Evolutionary conservation across 2,797 vertebrate genomes (phyloP).

Genomic region (Arnoldichthys spilopterus): DNA sequence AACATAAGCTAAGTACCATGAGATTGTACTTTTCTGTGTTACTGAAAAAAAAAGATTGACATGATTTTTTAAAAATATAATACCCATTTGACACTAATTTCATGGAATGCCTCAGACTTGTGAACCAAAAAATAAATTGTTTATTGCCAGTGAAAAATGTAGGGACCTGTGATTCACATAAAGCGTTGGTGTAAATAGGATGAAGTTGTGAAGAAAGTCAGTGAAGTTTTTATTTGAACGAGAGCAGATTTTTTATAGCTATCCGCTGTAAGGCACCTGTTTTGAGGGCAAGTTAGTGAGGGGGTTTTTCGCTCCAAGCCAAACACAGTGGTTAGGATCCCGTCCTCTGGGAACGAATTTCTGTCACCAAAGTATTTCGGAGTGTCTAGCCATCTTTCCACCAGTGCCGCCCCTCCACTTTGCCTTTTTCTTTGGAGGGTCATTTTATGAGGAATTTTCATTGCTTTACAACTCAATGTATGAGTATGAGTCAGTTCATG

Average conservation of each 20-base stretch:
- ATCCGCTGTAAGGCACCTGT: constrained; percentile 62
- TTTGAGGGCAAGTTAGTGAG: constrained; percentile 48
- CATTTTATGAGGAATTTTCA: constrained; percentile 74
- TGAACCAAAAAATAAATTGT: constrained; percentile 1
- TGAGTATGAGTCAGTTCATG: constrained; percentile 73
- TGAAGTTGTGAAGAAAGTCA: constrained; percentile 25
- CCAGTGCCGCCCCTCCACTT: constrained; percentile 60
- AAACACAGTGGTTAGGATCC: constrained; percentile 47
- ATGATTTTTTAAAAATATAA: not conserved
- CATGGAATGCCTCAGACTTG: not conserved
- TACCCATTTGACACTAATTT: not conserved
- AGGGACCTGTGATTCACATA: constrained; percentile 23
- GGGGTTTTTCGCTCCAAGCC: constrained; percentile 35
- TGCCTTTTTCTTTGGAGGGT: constrained; percentile 59
- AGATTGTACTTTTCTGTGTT: not conserved
- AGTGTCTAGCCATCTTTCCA: constrained; percentile 71
- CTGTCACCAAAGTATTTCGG: constrained; percentile 61
- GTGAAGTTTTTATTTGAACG: constrained; percentile 27
- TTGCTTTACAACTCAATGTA: constrained; percentile 70
- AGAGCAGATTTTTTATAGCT: constrained; percentile 28
- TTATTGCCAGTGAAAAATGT: constrained; percentile 6
- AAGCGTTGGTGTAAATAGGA: constrained; percentile 12
- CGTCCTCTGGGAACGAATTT: constrained; percentile 54
- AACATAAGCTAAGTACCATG: not conserved
- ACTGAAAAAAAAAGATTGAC: not conserved